Evolutionary conservation across 2,888 invertebrate genomes (phyloP).

Genomic region (Meiosimyza platycephala): DNA sequence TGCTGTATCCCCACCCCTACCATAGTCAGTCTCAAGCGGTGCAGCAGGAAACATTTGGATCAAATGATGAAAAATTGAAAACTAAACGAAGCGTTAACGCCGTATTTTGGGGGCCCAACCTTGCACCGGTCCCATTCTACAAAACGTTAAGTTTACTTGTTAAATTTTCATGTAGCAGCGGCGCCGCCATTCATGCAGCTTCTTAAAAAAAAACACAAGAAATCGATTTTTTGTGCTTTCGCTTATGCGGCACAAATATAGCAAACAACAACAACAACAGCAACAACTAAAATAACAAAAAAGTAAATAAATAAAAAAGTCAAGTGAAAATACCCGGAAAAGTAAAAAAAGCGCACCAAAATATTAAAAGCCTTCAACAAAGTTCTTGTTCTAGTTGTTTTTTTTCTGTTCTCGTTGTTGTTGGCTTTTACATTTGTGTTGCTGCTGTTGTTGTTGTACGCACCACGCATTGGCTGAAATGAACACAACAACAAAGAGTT

Average conservation of each 20-base stretch:
- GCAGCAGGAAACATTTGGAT: too few species aligned
- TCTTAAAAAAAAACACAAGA: not conserved
- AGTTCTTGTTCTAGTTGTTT: slow-evolving; percentile 13
- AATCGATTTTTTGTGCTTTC: slow-evolving; percentile 29
- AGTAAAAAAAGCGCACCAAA: slow-evolving; percentile 17
- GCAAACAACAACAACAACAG: slow-evolving; percentile 6
- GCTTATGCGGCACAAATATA: slow-evolving; percentile 23
- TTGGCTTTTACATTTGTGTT: not conserved
- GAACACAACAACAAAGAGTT: slow-evolving; percentile 32
- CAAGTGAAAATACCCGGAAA: slow-evolving; percentile 34
- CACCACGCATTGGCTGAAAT: slow-evolving; percentile 21
- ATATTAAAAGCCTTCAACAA: slow-evolving; percentile 4
- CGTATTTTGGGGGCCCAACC: not conserved
- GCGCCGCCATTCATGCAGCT: slow-evolving; percentile 4
- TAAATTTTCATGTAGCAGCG: slow-evolving; percentile 5
- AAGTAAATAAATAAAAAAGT: slow-evolving; percentile 17
- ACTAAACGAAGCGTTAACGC: slow-evolving; percentile 2
- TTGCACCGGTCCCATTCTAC: not conserved
- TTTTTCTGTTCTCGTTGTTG: not conserved
- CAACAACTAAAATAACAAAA: not conserved
- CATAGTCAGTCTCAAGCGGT: too few species aligned
- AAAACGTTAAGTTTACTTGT: not conserved
- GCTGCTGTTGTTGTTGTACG: not conserved
- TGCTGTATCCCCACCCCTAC: too few species aligned
- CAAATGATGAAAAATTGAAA: slow-evolving; percentile 15